Evolutionary conservation across 2,888 invertebrate species (phyloP).

Genomic region (Cheilosia vernalis): DNA sequence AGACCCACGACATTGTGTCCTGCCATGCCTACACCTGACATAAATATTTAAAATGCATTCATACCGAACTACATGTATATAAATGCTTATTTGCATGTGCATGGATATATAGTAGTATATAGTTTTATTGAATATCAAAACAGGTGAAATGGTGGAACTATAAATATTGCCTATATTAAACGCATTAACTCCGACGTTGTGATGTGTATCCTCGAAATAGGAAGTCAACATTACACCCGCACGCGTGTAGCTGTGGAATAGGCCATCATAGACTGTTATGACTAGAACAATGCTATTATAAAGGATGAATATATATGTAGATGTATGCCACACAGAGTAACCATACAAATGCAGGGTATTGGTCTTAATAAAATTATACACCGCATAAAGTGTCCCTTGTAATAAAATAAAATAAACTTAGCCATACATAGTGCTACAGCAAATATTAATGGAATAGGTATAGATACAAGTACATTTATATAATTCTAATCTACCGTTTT

Average conservation of each 20-base stretch:
- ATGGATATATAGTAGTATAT: conserved; percentile 30
- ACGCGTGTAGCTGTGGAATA: neutral
- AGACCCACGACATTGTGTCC: conserved; percentile 43
- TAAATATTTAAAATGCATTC: conserved; percentile 48
- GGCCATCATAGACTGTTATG: conserved; percentile 7
- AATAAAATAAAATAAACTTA: conserved; percentile 71
- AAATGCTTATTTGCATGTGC: conserved; percentile 59
- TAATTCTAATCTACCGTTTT: conserved; percentile 47
- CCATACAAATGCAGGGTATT: conserved; percentile 8
- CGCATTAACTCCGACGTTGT: conserved; percentile 65
- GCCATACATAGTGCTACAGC: conserved; percentile 30
- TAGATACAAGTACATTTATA: no score
- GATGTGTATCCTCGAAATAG: conserved; percentile 64
- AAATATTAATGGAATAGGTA: conserved; percentile 61
- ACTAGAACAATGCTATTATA: conserved; percentile 25
- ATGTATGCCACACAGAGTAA: conserved; percentile 27
- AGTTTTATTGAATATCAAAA: conserved; percentile 74
- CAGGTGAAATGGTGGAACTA: conserved; percentile 73
- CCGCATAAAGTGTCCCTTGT: conserved; percentile 61
- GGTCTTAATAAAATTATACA: conserved; percentile 72
- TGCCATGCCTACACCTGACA: conserved; percentile 55
- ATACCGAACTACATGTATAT: conserved; percentile 39
- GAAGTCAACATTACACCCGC: conserved; percentile 58
- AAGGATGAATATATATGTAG: conserved; percentile 39
- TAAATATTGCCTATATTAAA: conserved; percentile 75